Base-by-base conservation (phyloP, 2,888 invertebrate genomes). In the Thera obeliscata region DNA sequence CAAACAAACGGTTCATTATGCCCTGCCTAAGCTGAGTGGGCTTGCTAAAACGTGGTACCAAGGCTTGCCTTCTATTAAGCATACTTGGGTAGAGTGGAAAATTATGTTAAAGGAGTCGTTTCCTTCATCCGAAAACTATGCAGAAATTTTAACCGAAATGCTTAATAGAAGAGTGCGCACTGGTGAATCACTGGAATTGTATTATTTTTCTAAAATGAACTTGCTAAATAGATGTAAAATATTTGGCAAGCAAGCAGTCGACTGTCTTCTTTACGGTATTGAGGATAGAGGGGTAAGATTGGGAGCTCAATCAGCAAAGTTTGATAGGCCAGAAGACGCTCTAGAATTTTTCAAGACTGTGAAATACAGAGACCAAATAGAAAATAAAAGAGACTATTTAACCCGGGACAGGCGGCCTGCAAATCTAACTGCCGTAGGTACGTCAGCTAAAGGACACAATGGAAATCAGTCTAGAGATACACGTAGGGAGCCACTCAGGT, bases 41-140 rank as follows among this genome's bases (percentile, higher is more conserved):
- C 5, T 69, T 4, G 76, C 78, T 2, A 75, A 72, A 43, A 11
- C 61, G 0, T 78, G 76, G 76, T 76, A 76, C 49, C 74, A 75
- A 38, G 71, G 69, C 1, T 55, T 76, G 12, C 70, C 75, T 4
- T 58, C 66, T 2, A 46, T 70, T 50, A 46, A 38, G 3, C 60
- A 49, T n/a, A n/a, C 70, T 0, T 67, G 70, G 70, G 2, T 11
- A 1, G 65, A 67, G 46, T 69, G 72, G 69, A 71, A 66, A 46
- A 6, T 12, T 46, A 58, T 35, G 43, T 8, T 71, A 11, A 5
- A 12, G 0, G 68, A 71, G 5, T 68, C 61, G 0, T 71, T 68
- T 36, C 71, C 71, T 38, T 43, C 56, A 33, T 55, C 58, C 9
- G 68, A 71, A n/a, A 64, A 68, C 12, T 71, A 71, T 41, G 66